Base-by-base conservation (phyloP, 2,797 vertebrate genomes). In the Tangara arthus region DNA sequence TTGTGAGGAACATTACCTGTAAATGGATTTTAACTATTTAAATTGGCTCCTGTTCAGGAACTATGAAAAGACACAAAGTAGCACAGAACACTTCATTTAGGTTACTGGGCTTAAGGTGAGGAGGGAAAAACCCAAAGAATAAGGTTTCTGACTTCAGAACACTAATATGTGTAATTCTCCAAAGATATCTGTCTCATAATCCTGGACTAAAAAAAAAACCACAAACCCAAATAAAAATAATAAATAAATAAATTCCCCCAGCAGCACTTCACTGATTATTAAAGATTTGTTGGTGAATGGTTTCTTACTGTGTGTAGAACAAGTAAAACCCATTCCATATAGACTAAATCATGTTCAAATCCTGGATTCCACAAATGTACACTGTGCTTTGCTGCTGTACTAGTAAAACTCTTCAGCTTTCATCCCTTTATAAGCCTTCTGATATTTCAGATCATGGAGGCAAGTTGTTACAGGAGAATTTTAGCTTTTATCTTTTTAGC, bases 21-120 rank as follows among this genome's bases (percentile, higher is more conserved):
- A 95, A 93, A 95, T 92, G 92, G 94, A 93, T 93, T 95, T 95
- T 94, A 94, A 93, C 93, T 95, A 95, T 93, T 95, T 94, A 93
- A 95, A 93, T 80, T 93, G 89, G 96, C 93, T 91, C 66, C 92
- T 64, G 79, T 83, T 93, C 94, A 92, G 89, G 79, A 93, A 81
- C 61, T 79, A 87, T 46, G 73, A 63, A 95, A 84, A 95, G 77
- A 79, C 73, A 88, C 79, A 88, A 37, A 28, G 52, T 77, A 56
- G 64, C 87, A 81, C 56, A 79, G 66, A 92, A 66, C 59, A 90
- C 61, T 80, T 93, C 30, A 60, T 85, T 91, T 85, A 63, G 39
- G n/a, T 94, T 72, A 77, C 71, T 39, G 26, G 42, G 53, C 44
- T 66, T 86, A 85, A 70, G 11, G 41, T 11, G 46, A 93, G 57